Percentiles rank a stretch among this genome's conserved stretches.
Evolutionary conservation across 2,888 invertebrate genomes (phyloP).

Genomic region (Hemistola chrysoprasaria): DNA sequence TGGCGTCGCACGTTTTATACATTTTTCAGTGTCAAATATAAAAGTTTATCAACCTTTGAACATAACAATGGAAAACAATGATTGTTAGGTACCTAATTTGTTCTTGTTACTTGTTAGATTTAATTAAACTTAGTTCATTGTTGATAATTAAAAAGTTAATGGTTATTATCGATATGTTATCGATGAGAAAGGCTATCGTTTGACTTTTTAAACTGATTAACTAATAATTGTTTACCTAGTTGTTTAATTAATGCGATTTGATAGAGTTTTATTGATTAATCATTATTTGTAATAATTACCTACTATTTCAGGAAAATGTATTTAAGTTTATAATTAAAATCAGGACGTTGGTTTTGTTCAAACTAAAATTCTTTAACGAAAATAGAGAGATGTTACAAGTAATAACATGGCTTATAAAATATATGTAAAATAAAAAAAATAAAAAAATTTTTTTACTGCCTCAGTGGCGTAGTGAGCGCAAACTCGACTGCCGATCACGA

Average conservation of each 20-base stretch:
- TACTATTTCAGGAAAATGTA: conserved; percentile 11
- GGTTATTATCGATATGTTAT: conserved; percentile 34
- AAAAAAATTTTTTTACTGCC: no score
- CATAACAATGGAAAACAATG: conserved; percentile 1
- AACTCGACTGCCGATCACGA: no score
- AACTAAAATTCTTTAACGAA: no score
- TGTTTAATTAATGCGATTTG: conserved; percentile 22
- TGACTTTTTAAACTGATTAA: conserved; percentile 44
- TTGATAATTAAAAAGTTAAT: conserved; percentile 23
- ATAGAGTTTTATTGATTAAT: conserved; percentile 13
- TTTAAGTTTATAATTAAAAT: conserved; percentile 1
- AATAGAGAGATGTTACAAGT: no score
- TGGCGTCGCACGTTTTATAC: no score
- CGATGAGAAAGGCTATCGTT: conserved; percentile 56
- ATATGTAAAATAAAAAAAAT: conserved; percentile 5
- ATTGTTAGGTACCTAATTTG: no score
- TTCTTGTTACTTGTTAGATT: background rate
- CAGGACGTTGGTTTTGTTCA: conserved; percentile 1
- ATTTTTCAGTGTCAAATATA: no score
- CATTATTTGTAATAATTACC: conserved; percentile 3
- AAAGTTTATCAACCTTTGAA: background rate
- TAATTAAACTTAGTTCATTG: conserved; percentile 10
- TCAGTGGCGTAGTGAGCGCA: no score
- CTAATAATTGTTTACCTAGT: conserved; percentile 20
- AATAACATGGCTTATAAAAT: no score